Base-by-base conservation (phyloP, 2,888 invertebrate species). In the Rhopalosiphum nymphaeae region DNA sequence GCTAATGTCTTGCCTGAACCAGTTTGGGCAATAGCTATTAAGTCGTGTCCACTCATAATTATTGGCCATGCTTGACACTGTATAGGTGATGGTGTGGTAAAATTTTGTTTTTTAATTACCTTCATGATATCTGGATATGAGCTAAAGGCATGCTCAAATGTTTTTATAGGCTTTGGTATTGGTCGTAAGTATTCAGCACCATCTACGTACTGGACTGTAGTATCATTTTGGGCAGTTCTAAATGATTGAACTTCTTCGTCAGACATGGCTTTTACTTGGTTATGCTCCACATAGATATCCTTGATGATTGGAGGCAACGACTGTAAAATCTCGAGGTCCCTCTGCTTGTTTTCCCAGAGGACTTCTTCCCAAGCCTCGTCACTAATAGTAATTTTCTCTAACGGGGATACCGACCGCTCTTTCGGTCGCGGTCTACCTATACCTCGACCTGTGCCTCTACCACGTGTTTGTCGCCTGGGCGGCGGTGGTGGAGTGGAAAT, bases 21-120 rank as follows among this genome's bases (percentile, higher is more conserved):
- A 10, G 98, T 98, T 96, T 99, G 99, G 0, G 99, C 99, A 95
- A 99, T 99, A 11, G 99, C 99, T 96, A 99, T 99, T 96, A 99
- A 96, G 96, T 99, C 99, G 95, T 98, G 97, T 0, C 99, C 99
- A 95, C 97, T 97, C 86, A 99, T 96, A 0, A 99, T 96, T 94
- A 99, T 97, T 1, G 99, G 99, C 99, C 99, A 99, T 0, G 98
- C 98, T 96, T 99, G 99, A 94, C 97, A 96, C 96, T 99, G 98
- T 95, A 99, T 99, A 0, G 99, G 99, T 0, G 98, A 98, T 0
- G 99, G 99, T 95, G 97, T 97, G n/a, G 96, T 96, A 95, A 99
- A 99, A 0, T 97, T 97, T 95, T 98, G 98, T 95, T 98, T 98
- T 88, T 96, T 96, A 87, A 99, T 98, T 96, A 98, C 98, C 0